Evolutionary conservation across 2,888 invertebrate species (phyloP), one percentile per base, ranked within the genome.

Genomic region (Tetheella fluctuosa): DNA sequence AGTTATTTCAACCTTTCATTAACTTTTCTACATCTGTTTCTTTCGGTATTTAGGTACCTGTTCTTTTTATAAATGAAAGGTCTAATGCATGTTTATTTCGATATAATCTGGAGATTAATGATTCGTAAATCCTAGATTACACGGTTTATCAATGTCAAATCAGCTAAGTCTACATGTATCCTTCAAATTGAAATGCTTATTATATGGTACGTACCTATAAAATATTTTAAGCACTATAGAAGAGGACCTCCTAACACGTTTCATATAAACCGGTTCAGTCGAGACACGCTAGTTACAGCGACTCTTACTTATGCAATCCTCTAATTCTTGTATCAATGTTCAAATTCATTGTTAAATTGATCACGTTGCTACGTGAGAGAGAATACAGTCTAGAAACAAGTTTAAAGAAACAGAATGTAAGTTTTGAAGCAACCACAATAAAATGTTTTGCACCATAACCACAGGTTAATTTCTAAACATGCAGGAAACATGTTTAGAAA

Each of bases 211-310:
- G 23, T 23, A 57, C 25, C 23, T 25, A 15, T 52, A 28, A 30
- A 52, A 71, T 68, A 70, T 71, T 77, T 77, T 73, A 75, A 80
- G 76, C 74, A 77, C 77, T 77, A 28, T 65, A 75, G 79, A 81
- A 73, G 84, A 88, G 84, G 89, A 89, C 90, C 90, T 88, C 89
- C 90, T 90, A 90, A 91, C 91, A 90, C 87, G 91, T 90, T 91
- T 89, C 85, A 82, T 80, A 67, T 72, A 87, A 92, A 93, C 92
- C 92, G 92, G 92, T 92, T 89, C 84, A 84, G 68, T 79, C 77
- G 79, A 80, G 84, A 83, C 80, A 84, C 81, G 84, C 71, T 80
- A 76, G 76, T 20, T 55, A 37, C 74, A 76, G 70, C 74, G 83
- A 78, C 79, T 83, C 88, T 90, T 90, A 91, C 88, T 90, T 90